Evolutionary conservation across 53 echinoderm and acorn worm genomes (phyloP).

Genomic region (Hippasteria phrygiana): DNA sequence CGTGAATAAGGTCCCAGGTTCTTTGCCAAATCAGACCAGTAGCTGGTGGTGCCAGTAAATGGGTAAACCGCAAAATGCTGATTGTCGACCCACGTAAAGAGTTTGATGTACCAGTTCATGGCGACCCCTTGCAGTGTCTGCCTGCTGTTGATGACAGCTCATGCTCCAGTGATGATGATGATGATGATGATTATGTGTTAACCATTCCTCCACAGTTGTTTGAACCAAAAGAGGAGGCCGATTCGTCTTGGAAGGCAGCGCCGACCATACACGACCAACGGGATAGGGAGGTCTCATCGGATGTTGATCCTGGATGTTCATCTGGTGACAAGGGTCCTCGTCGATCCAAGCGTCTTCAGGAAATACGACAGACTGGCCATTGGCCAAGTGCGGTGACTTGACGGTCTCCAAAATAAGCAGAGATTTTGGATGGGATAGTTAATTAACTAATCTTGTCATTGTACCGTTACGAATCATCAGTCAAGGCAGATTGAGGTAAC

Average conservation of each 20-base stretch:
- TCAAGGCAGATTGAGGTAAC: too few species aligned
- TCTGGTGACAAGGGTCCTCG: neutral
- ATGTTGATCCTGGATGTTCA: neutral
- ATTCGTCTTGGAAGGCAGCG: neutral
- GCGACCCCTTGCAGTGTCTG: neutral
- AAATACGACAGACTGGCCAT: too few species aligned
- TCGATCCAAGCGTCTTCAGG: neutral
- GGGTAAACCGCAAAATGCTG: constrained; percentile 26
- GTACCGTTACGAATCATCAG: too few species aligned
- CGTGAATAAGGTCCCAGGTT: too few species aligned
- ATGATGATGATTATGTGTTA: neutral
- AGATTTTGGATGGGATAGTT: too few species aligned
- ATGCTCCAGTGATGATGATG: neutral
- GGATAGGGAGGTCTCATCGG: neutral
- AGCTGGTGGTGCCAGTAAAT: constrained; percentile 14
- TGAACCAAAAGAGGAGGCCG: too few species aligned
- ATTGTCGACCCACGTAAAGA: constrained; percentile 41
- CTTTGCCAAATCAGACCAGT: constrained; percentile 21
- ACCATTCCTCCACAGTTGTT: neutral
- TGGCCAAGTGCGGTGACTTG: too few species aligned
- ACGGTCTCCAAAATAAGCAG: too few species aligned
- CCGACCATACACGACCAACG: neutral
- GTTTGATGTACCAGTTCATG: neutral
- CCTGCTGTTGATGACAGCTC: neutral
- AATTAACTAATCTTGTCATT: too few species aligned